phyloP scores from a whole-genome alignment of 23 tunicate genomes.

The Corella eumyota region DNA sequence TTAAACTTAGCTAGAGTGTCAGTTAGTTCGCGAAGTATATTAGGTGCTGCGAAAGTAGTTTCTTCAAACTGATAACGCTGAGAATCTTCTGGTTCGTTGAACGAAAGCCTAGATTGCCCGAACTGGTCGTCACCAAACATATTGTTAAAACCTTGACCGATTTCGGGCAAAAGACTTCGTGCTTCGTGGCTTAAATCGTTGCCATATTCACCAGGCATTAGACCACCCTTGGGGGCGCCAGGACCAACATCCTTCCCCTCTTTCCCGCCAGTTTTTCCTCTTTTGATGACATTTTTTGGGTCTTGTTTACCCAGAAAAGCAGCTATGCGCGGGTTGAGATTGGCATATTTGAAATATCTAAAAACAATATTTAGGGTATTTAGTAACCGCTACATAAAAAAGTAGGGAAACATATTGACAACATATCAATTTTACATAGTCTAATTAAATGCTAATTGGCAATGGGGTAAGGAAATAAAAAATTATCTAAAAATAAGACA shows the following conservation, averaged over 20 bases:
- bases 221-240: conserved; percentile 14
- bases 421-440: too few species aligned
- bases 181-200: conserved; percentile 64
- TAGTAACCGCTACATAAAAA: too few species aligned
- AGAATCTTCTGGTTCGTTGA: conserved; percentile 63
- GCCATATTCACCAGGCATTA: conserved; percentile 43
- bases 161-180: conserved; percentile 55
- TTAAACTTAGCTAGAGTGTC: conserved; percentile 47
- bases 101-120: conserved; percentile 38
- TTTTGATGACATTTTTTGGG: conserved; percentile 54
- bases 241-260: conserved; percentile 57
- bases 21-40: conserved; percentile 71
- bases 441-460: too few species aligned
- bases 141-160: conserved; percentile 26
- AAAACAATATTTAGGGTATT: too few species aligned
- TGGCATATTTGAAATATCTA: conserved; percentile 95
- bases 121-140: conserved; percentile 38
- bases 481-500: too few species aligned
- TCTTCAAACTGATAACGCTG: conserved; percentile 89
- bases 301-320: conserved; percentile 90
- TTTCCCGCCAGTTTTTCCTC: conserved; percentile 36
- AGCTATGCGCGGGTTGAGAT: conserved; percentile 80
- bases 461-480: too few species aligned
- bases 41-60: conserved; percentile 86
- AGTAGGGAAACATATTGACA: too few species aligned